A percentile compares a stretch with the other conserved stretches of the same genome.
phyloP scores from a whole-genome alignment of 1,140 invertebrate genomes.

The Drosophila paulistorum region DNA sequence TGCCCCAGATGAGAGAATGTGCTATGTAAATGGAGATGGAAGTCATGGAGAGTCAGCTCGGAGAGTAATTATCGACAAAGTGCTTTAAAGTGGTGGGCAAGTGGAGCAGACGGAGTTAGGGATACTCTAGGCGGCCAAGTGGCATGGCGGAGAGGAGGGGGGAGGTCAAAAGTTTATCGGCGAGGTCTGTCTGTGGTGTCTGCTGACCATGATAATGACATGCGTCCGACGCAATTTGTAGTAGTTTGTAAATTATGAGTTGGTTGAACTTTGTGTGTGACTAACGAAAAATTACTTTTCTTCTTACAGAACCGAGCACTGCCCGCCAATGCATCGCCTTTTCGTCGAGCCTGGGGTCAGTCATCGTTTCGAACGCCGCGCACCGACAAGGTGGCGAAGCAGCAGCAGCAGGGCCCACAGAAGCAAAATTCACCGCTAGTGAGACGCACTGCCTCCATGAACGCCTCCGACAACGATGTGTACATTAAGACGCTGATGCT shows the following conservation, averaged over 20 bases:
- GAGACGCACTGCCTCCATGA: conserved; percentile 78
- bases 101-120: background rate
- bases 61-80: conserved; percentile 49
- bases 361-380: conserved; percentile 83
- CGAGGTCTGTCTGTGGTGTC: conserved; percentile 11
- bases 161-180: conserved; percentile 76
- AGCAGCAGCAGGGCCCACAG: conserved; percentile 34
- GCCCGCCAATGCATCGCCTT: conserved; percentile 85
- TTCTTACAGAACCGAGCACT: conserved; percentile 69
- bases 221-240: conserved; percentile 58
- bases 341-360: conserved; percentile 85
- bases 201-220: conserved; percentile 74
- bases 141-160: background rate
- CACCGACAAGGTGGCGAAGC: conserved; percentile 62
- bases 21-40: conserved; percentile 4
- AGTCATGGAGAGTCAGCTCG: background rate
- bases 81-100: conserved; percentile 19
- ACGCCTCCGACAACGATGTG: conserved; percentile 83
- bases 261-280: conserved; percentile 23
- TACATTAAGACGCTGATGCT: conserved; percentile 75
- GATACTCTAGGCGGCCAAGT: background rate
- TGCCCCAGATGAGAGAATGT: background rate
- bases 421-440: conserved; percentile 51
- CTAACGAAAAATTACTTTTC: background rate
- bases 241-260: conserved; percentile 55